phyloP scores from a whole-genome alignment of 1,140 invertebrate genomes.

The Drosophila kikkawai region DNA sequence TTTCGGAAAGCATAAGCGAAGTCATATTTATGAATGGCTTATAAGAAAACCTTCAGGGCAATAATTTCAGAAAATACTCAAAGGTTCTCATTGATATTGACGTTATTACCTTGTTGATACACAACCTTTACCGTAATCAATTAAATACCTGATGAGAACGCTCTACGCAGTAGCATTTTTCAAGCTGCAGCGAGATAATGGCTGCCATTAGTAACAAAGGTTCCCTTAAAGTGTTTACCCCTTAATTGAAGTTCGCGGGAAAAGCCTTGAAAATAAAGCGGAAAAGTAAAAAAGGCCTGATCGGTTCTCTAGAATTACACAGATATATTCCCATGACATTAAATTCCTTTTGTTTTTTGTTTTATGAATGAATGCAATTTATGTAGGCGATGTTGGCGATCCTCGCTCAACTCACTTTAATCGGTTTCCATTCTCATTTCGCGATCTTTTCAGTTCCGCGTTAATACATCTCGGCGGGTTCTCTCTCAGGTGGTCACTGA shows the following conservation, averaged over 20 bases:
- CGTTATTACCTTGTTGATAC: conserved; percentile 29
- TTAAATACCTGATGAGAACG: conserved; percentile 22
- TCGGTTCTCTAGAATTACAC: conserved; percentile 19
- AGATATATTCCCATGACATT: conserved; percentile 29
- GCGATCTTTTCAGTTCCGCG: conserved; percentile 59
- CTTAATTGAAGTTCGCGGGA: conserved; percentile 26
- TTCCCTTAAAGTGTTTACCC: conserved; percentile 37
- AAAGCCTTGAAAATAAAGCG: conserved; percentile 17
- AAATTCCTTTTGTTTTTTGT: conserved; percentile 23
- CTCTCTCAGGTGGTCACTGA: conserved; percentile 12
- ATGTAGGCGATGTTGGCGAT: conserved; percentile 31
- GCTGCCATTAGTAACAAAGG: conserved; percentile 26
- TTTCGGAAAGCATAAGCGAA: background rate
- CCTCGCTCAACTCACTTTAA: conserved; percentile 20
- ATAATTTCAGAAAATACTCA: background rate
- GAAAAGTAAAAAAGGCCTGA: conserved; percentile 11
- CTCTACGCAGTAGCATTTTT: conserved; percentile 10
- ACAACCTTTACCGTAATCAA: conserved; percentile 45
- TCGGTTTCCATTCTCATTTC: conserved; percentile 27
- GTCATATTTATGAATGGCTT: conserved; percentile 5
- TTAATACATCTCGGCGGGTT: conserved; percentile 32
- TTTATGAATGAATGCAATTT: conserved; percentile 51
- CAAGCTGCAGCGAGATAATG: conserved; percentile 15
- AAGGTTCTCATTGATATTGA: conserved; percentile 3
- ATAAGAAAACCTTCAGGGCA: background rate